phyloP scores from a whole-genome alignment of 2,888 invertebrate species.

The Teinopalpus imperialis region DNA sequence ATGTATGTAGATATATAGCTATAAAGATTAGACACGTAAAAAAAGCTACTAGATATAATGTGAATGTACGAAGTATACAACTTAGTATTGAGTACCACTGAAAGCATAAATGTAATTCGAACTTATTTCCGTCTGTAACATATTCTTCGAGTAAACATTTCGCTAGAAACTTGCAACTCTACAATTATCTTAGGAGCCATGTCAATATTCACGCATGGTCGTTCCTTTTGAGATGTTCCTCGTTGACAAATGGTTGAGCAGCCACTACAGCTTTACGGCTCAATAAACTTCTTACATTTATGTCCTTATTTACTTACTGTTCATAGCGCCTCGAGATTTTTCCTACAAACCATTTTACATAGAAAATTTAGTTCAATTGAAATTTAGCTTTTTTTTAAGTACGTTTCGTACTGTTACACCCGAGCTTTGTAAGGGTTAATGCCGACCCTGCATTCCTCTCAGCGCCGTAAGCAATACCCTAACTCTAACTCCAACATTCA shows the following conservation, averaged over 20 bases:
- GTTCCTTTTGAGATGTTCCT: conserved; percentile 41
- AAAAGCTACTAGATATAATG: conserved; percentile 9
- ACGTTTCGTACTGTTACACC: too few relatives aligned
- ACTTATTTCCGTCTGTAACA: conserved; percentile 20
- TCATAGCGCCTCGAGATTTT: too few relatives aligned
- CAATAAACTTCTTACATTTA: conserved; percentile 40
- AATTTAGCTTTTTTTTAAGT: too few relatives aligned
- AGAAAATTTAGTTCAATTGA: too few relatives aligned
- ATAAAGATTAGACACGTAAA: not conserved
- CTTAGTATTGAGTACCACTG: conserved; percentile 8
- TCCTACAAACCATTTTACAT: too few relatives aligned
- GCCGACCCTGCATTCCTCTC: too few relatives aligned
- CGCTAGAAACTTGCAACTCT: conserved; percentile 24
- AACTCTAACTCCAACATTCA: too few relatives aligned
- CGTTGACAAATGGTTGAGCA: conserved; percentile 33
- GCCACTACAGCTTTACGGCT: conserved; percentile 36
- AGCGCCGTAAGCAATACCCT: too few relatives aligned
- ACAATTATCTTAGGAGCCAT: conserved; percentile 33
- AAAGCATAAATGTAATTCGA: conserved; percentile 20
- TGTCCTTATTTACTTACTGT: conserved; percentile 33
- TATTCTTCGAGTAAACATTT: too few relatives aligned
- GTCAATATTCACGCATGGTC: conserved; percentile 45
- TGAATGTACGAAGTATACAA: conserved; percentile 1
- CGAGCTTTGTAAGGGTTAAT: too few relatives aligned
- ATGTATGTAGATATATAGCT: too few relatives aligned